Percentiles rank a stretch among this genome's conserved stretches.
Evolutionary conservation across 2,113 vertebrate genomes (phyloP).

Genomic region (Malurus cyaneus): DNA sequence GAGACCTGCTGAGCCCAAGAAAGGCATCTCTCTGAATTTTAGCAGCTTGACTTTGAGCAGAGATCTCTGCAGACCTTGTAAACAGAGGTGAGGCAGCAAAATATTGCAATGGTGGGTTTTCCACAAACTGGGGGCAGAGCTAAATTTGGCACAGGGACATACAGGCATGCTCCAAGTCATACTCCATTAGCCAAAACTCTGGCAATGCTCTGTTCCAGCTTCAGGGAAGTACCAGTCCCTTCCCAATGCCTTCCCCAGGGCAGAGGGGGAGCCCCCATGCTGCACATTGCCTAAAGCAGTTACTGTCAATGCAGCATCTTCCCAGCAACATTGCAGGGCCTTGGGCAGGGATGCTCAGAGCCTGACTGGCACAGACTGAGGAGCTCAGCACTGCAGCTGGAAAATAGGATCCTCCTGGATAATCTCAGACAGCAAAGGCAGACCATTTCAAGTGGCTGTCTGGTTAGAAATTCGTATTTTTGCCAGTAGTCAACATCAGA

Average conservation of each 20-base stretch:
- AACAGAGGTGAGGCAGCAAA: not conserved
- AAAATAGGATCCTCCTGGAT: not conserved
- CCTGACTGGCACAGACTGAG: not conserved
- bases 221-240: not conserved
- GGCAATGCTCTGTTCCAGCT: not conserved
- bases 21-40: not conserved
- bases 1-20: not conserved
- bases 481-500: not conserved
- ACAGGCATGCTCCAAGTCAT: not conserved
- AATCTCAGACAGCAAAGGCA: not conserved
- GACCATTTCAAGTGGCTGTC: not conserved
- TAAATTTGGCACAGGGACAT: not conserved
- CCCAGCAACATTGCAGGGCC: not conserved
- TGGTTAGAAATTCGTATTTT: not conserved
- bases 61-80: not conserved
- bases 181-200: not conserved
- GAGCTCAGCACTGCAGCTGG: not conserved
- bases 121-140: not conserved
- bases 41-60: not conserved
- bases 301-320: accelerated
- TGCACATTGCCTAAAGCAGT: not conserved
- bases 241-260: not conserved
- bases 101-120: not conserved
- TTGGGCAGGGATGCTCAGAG: not conserved
- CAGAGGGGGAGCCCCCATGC: accelerated